Evolutionary conservation across 1,140 invertebrate species (phyloP).

Genomic region (Drosophila pseudoobscura): DNA sequence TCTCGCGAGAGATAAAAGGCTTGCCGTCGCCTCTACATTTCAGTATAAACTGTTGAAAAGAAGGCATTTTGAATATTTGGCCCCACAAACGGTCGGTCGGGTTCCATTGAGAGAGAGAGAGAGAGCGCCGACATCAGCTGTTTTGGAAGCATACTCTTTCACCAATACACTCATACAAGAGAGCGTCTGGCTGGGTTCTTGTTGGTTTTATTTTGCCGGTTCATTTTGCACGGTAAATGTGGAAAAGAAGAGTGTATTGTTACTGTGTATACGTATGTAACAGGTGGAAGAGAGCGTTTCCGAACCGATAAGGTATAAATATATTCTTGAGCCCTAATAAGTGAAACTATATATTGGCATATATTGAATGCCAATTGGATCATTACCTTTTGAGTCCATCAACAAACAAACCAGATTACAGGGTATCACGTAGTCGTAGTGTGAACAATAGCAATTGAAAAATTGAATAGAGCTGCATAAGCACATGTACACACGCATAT

Average conservation of each 20-base stretch:
- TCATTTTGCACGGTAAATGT: conserved; percentile 20
- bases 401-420: no score
- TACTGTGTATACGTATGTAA: conserved; percentile 6
- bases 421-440: no score
- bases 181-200: conserved; percentile 14
- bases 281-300: no score
- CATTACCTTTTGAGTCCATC: no score
- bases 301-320: no score
- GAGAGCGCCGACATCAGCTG: conserved; percentile 19
- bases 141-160: conserved; percentile 14
- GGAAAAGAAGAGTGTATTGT: not conserved
- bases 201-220: conserved; percentile 70
- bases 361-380: no score
- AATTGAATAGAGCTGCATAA: conserved; percentile 25
- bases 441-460: not conserved
- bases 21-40: conserved; percentile 41
- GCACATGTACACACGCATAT: not conserved
- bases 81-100: conserved; percentile 14
- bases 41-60: conserved; percentile 55
- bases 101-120: conserved; percentile 1
- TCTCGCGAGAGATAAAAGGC: conserved; percentile 10
- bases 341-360: no score
- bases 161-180: conserved; percentile 6
- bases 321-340: no score
- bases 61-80: conserved; percentile 43